Base-by-base conservation (phyloP, 37 sponge, comb jelly and placozoan genomes). In the Geodia barretti region DNA sequence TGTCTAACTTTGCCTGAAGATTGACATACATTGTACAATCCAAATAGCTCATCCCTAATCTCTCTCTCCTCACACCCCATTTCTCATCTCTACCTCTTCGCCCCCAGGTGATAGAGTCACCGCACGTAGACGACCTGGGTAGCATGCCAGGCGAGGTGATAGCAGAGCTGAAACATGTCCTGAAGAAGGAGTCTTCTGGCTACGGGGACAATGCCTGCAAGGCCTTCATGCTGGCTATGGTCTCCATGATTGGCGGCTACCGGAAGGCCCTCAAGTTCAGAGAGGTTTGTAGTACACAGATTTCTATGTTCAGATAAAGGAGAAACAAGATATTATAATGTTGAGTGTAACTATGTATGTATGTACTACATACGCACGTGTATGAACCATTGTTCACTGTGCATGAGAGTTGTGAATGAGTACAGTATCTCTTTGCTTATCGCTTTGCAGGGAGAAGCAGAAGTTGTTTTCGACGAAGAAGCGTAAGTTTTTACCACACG, bases 201-300 rank as follows among this genome's bases (percentile, higher is more conserved):
- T 75, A 79, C 31, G 95, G 91, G 11, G 95, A 90, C 39, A 87
- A 79, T 38, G 72, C 77, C 70, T 68, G 47, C 78, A 34, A 2
- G 32, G 90, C 92, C 19, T 94, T 94, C 67, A 9, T 94, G 67
- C 41, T 70, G 26, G 88, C 92, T 21, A 77, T 72, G 60, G 92
- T 81, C 1, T 76, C 88, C 21, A 79, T 94, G 84, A 84, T 94
- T 28, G 95, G 95, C 36, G 88, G 87, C 26, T 94, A 94, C 72
- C 75, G 88, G 41, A 72, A 62, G 43, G 88, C 88, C 1, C 81
- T 92, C 59, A 84, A 85, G 61, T 35, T 80, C 21, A 77, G 64
- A 47, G 78, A 81, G 63, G 62, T 62, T 4, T 20, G 59, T 36
- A n/a, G 67, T 65, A 29, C 24, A 59, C 37, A 71, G 60, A n/a